These are phyloP conservation scores for Condylura cristata DNA, from an alignment of 2,113 vertebrate species.

Conservation along the genomic window DNA sequence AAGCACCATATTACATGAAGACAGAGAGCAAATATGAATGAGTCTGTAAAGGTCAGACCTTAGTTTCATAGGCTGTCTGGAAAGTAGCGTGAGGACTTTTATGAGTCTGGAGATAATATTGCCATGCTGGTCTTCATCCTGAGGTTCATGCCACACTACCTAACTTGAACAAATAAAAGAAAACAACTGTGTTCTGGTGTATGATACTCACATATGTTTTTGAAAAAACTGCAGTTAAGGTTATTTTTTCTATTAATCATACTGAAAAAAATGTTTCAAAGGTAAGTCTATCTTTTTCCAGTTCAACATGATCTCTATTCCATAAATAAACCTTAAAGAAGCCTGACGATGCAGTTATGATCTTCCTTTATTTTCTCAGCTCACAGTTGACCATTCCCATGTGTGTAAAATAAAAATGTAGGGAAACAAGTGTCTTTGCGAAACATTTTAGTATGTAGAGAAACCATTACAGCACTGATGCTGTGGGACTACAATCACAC, in stretches of 20 bases:
- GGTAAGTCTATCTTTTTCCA: conserved; percentile 55
- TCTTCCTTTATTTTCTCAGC: conserved; percentile 24
- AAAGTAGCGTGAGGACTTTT: conserved; percentile 30
- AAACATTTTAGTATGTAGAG: conserved; percentile 38
- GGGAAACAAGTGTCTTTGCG: conserved; percentile 30
- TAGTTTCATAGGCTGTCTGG: not conserved
- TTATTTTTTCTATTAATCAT: conserved; percentile 62
- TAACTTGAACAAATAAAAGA: conserved; percentile 56
- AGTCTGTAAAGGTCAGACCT: conserved; percentile 9
- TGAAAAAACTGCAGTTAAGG: conserved; percentile 50
- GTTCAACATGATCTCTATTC: conserved; percentile 61
- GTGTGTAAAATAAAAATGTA: conserved; percentile 6
- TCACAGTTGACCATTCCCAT: conserved; percentile 45
- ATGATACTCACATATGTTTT: not conserved
- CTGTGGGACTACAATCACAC: not conserved
- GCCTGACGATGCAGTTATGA: conserved; percentile 42
- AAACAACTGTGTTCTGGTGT: conserved; percentile 51
- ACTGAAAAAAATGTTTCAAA: conserved; percentile 51
- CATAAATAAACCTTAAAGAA: conserved; percentile 58
- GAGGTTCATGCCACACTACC: conserved; percentile 23
- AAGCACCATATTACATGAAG: not conserved
- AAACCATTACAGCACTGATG: not conserved
- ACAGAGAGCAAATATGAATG: not conserved
- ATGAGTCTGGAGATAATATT: not conserved
- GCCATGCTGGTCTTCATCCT: conserved; percentile 27